phyloP scores from a whole-genome alignment of 2,888 invertebrate species.

The Germaria angustata region DNA sequence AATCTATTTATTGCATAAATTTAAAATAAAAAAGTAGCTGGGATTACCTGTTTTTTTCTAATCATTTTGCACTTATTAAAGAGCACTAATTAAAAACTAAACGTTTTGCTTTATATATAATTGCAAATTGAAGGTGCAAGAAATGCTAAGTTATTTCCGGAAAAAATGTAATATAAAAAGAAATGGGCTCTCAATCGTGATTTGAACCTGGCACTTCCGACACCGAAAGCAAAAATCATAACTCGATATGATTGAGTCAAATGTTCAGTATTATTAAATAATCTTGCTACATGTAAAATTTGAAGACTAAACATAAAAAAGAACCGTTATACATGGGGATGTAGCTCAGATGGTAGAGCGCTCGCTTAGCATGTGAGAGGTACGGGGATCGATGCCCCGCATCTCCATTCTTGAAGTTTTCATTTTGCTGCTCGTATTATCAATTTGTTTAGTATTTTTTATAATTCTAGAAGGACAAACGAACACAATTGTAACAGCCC shows the following conservation, averaged over 20 bases:
- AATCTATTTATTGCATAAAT: too few relatives aligned
- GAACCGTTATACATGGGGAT: constrained; percentile 73
- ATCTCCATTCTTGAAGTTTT: too few relatives aligned
- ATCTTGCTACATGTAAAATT: not conserved
- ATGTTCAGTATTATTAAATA: not conserved
- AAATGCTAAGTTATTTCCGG: too few relatives aligned
- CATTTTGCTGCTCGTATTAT: too few relatives aligned
- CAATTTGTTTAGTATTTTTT: too few relatives aligned
- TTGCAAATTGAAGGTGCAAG: too few relatives aligned
- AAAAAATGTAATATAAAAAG: too few relatives aligned
- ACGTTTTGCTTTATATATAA: too few relatives aligned
- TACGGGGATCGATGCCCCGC: constrained; percentile 80
- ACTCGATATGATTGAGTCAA: constrained; percentile 83
- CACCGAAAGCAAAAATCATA: constrained; percentile 84
- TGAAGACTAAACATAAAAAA: not conserved
- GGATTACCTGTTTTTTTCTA: too few relatives aligned
- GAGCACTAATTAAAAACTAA: too few relatives aligned
- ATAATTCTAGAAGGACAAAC: not conserved
- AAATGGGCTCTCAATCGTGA: constrained; percentile 82
- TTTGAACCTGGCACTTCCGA: constrained; percentile 84
- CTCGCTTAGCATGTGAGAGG: constrained; percentile 81
- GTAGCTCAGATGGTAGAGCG: constrained; percentile 81
- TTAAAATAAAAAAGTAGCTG: too few relatives aligned
- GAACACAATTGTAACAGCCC: not conserved
- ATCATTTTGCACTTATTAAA: too few relatives aligned